Evolutionary conservation across 2,113 vertebrate species (phyloP).

Genomic region (Zosterops borbonicus): DNA sequence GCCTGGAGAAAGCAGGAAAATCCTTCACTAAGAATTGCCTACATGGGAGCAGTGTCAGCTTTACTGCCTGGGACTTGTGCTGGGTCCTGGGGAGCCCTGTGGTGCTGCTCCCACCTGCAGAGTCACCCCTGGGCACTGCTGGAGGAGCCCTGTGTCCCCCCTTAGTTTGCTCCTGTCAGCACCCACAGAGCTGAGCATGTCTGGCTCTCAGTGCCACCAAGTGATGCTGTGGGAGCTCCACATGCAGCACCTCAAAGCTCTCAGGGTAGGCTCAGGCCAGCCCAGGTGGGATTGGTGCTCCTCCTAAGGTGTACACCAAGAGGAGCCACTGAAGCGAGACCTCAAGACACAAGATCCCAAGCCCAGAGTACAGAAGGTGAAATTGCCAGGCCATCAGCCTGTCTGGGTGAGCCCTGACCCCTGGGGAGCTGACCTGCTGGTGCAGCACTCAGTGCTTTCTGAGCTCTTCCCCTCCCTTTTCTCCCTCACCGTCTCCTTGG

Average conservation of each 20-base stretch:
- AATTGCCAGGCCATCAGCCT: neutral
- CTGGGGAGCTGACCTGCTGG: neutral
- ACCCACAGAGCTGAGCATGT: accelerated
- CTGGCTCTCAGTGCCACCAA: neutral
- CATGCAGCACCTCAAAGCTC: neutral
- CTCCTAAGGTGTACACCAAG: neutral
- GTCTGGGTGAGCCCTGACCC: neutral
- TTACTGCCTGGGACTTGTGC: neutral
- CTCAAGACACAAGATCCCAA: neutral
- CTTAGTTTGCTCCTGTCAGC: neutral
- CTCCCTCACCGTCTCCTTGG: constrained; percentile 22
- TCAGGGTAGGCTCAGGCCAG: neutral
- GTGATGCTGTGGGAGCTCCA: neutral
- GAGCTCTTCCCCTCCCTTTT: neutral
- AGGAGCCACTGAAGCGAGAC: neutral
- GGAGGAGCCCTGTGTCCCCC: neutral
- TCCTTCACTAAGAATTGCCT: neutral
- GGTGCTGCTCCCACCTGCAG: neutral
- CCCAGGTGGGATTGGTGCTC: neutral
- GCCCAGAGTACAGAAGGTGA: neutral
- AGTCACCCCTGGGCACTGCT: neutral
- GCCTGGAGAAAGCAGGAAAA: neutral
- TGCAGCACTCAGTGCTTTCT: neutral
- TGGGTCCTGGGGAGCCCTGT: neutral
- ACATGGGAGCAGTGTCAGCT: neutral